Base-by-base conservation (phyloP, 2,888 invertebrate species). In the Drosophila rubida region DNA sequence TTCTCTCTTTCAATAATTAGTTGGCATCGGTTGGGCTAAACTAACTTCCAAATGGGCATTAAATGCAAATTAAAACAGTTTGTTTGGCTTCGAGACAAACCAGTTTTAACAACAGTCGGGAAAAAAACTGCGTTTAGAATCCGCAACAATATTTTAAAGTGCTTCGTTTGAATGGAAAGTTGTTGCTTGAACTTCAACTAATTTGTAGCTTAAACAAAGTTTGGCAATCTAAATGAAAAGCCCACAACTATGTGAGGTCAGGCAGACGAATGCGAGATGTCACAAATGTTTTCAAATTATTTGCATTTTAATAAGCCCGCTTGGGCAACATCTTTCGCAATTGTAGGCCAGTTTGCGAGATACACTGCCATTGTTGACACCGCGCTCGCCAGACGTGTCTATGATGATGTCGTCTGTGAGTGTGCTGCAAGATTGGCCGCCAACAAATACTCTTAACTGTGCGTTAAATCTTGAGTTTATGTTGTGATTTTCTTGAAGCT, bases 331-430 rank as follows among this genome's bases (percentile, higher is more conserved):
- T 44, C 30, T 25, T 44, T 46, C 42, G 50, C 45, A 66, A 66
- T 54, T 60, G 16, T 54, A n/a, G 55, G 32, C 46, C 45, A 49
- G 42, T 6, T 30, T 32, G 19, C 30, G 45, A 16, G 13, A 37
- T 37, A 37, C 13, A 23, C 7, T 39, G n/a, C n/a, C n/a, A n/a
- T n/a, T 27, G 37, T 39, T 19, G 27, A 19, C 39, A 16, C 11
- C 16, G 30, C 35, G 2, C 3, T 13, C 6, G 13, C 23, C 27
- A 27, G 41, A 64, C 66, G 50, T 75, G 72, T 67, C 39, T 41
- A 8, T 4, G 75, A 8, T 4, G 75, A 41, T 57, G 16, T 6
- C 6, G 25, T 25, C 25, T 25, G 0, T 25, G 2, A 53, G 16
- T 8, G 4, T 7, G 13, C 19, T 23, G 45, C 41, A n/a, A 46